Evolutionary conservation across 2,888 invertebrate genomes (phyloP), one percentile per base, ranked within the genome.

Genomic region (Gastracanthus pulcherrimus): DNA sequence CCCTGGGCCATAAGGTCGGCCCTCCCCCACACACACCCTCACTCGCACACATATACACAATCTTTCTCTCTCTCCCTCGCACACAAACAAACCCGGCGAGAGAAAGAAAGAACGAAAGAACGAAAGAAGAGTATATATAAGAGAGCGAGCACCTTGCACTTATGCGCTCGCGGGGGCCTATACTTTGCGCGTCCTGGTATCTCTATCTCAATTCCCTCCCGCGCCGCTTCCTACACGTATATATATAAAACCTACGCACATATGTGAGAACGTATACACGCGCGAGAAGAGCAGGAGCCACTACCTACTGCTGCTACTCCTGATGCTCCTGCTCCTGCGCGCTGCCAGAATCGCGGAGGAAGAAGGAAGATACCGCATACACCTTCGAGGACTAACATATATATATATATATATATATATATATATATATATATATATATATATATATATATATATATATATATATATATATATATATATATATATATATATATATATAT

Each of bases 311-410:
- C 45, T 13, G 45, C n/a, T 45, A 13, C 45, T 13, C 4, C 45
- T 13, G 45, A 16, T 13, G n/a, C n/a, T 45, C n/a, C 45, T 16
- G 45, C 45, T 13, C 16, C 45, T n/a, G 45, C n/a, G n/a, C n/a
- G n/a, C n/a, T n/a, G n/a, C 36, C 62, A 67, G 67, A 70, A 76
- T 62, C 62, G 75, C 75, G 48, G 80, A 78, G 82, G 80, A 72
- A 70, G 77, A 82, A 83, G 82, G 23, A 41, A 23, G 66, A 6
- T 11, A 13, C 26, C n/a, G n/a, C n/a, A n/a, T n/a, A n/a, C n/a
- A n/a, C n/a, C n/a, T n/a, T n/a, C n/a, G n/a, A n/a, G n/a, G n/a
- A n/a, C n/a, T n/a, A n/a, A n/a, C n/a, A n/a, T n/a, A n/a, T n/a
- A n/a, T n/a, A n/a, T n/a, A n/a, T n/a, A n/a, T n/a, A n/a, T n/a